Evolutionary conservation across 2,888 invertebrate genomes (phyloP).

Genomic region (Tuta absoluta): DNA sequence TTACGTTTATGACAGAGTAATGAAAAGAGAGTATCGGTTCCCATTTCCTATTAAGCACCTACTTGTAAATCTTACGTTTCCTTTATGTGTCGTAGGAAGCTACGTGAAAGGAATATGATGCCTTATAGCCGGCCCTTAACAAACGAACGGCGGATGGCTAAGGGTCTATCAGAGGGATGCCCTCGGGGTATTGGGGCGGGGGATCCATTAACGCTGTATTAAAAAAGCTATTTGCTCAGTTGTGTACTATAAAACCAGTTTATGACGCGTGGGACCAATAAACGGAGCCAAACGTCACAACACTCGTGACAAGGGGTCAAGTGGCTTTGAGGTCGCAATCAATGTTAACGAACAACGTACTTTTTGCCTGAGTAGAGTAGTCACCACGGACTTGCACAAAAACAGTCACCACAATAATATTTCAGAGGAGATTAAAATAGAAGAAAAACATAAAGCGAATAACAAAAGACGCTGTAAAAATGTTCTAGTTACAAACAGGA

Average conservation of each 20-base stretch:
- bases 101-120: constrained; percentile 15
- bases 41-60: constrained; percentile 12
- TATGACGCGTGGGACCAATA: constrained; percentile 57
- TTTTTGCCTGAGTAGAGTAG: constrained; percentile 29
- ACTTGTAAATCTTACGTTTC: constrained; percentile 17
- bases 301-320: constrained; percentile 47
- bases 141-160: constrained; percentile 35
- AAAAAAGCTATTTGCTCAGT: constrained; percentile 60
- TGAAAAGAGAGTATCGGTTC: constrained; percentile 18
- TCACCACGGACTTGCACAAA: constrained; percentile 9
- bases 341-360: constrained; percentile 50
- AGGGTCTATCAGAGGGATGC: constrained; percentile 39
- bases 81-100: constrained; percentile 8
- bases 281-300: constrained; percentile 52
- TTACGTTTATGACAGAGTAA: constrained; percentile 22
- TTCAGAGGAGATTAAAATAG: constrained; percentile 7
- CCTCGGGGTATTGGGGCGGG: constrained; percentile 43
- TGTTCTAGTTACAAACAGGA: constrained; percentile 19
- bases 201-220: constrained; percentile 61
- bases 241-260: constrained; percentile 57
- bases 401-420: constrained; percentile 9
- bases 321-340: constrained; percentile 54
- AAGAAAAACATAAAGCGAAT: constrained; percentile 14
- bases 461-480: constrained; percentile 19
- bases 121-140: constrained; percentile 35